Percentiles rank a stretch among this genome's conserved stretches.
phyloP scores from a whole-genome alignment of 2,113 vertebrate species.

The Tachysurus fulvidraco region DNA sequence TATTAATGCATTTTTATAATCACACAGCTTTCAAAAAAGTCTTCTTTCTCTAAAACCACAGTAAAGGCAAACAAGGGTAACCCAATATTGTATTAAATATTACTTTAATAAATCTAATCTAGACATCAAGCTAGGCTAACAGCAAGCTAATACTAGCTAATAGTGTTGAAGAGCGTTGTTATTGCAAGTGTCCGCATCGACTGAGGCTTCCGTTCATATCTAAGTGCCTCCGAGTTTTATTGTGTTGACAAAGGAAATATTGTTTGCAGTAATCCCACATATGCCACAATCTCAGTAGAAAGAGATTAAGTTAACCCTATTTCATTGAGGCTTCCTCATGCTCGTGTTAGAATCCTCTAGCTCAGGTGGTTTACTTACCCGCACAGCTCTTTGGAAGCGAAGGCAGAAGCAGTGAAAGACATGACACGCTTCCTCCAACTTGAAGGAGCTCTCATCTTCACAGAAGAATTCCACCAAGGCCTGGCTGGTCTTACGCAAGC shows the following conservation, averaged over 20 bases:
- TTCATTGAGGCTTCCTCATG: background rate
- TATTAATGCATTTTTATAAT: background rate
- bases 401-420: constrained; percentile 74
- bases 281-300: background rate
- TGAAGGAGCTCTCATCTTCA: constrained; percentile 75
- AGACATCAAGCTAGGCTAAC: background rate
- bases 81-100: background rate
- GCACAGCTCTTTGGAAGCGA: constrained; percentile 75
- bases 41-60: background rate
- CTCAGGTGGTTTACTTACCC: constrained; percentile 57
- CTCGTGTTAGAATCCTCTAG: background rate
- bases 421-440: constrained; percentile 74
- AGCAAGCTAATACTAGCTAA: background rate
- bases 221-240: background rate
- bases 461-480: constrained; percentile 78
- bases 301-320: too few species aligned
- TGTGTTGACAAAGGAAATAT: background rate
- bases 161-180: background rate
- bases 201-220: background rate
- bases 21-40: background rate
- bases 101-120: background rate
- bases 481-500: constrained; percentile 72
- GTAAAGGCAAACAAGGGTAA: background rate
- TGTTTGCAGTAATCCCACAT: background rate
- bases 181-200: background rate